Base-by-base conservation (phyloP, 1,140 invertebrate species). In the Dolichoris vasculosae region DNA sequence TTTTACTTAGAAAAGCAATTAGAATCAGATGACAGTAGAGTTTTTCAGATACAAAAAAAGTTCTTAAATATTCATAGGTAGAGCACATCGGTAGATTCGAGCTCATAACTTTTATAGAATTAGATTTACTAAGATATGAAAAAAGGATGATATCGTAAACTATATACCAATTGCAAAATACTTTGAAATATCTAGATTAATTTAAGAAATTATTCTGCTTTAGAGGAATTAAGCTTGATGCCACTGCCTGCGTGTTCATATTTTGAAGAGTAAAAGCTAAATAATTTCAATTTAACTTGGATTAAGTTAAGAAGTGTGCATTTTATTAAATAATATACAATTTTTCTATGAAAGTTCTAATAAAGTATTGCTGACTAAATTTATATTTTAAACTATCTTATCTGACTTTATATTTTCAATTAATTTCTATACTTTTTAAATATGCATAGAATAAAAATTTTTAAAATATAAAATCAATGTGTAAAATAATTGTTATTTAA, bases 191-290 rank as follows among this genome's bases (percentile, higher is more conserved):
- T 55, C 6, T 55, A 55, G 55, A 55, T 35, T 51, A 77, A 77
- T 55, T 26, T 55, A 0, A 6, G 6, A 77, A 77, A 77, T 77
- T 77, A 55, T 77, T 51, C 17, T 35, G 23, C 75, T 35, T 77
- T 77, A 77, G 46, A 20, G 13, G 15, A 77, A 51, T 77, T 32
- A 77, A 32, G n/a, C 17, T 77, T 77, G 46, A 77, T 55, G 35
- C 7, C 3, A 55, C 75, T 0, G 55, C 55, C 26, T 59, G 23
- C 4, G 23, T 59, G 23, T 59, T 59, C 1, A 59, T 59, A 59
- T 59, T 8, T 77, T 55, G 23, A 38, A 20, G 35, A 23, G 7
- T 23, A 71, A 64, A 64, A 32, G 63, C 35, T 40, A 23, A 71
- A 38, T 71, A 23, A 15, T 71, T 71, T 38, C n/a, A 71, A 71